Conservation (phyloP, 2,113 vertebrate species). For the Neomonachus schauinslandi region DNA sequence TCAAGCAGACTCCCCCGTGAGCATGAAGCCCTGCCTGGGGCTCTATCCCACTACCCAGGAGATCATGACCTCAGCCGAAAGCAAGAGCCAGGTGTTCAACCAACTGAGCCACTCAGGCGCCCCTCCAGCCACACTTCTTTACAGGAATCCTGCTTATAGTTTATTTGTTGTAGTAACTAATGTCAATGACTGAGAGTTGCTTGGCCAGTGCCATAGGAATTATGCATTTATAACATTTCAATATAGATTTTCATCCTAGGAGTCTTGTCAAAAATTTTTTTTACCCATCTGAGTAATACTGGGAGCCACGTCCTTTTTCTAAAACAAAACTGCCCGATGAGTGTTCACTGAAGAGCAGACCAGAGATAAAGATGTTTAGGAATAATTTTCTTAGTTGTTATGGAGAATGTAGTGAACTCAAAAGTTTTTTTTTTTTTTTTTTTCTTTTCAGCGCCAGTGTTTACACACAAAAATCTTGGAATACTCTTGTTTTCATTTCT, state of each 20-base stretch:
- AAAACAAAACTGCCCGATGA: neutral
- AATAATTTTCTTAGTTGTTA: neutral
- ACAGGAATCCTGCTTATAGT: neutral
- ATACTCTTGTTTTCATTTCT: constrained; percentile 37
- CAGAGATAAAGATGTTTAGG: neutral
- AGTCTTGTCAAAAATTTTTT: neutral
- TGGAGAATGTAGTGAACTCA: neutral
- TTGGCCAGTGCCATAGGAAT: neutral
- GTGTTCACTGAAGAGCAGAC: neutral
- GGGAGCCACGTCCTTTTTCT: neutral
- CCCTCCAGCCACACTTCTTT: neutral
- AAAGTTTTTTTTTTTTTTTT: neutral
- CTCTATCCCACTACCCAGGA: neutral
- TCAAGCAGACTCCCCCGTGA: neutral
- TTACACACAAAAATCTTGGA: constrained; percentile 46
- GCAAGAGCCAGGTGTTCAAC: neutral
- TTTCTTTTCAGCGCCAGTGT: constrained; percentile 1
- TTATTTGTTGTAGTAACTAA: neutral
- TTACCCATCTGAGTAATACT: neutral
- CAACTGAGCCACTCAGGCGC: neutral
- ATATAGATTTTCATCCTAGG: neutral
- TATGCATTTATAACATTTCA: neutral
- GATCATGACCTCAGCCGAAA: neutral
- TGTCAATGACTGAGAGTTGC: neutral
- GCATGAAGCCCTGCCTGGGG: neutral